Conservation (phyloP, 2,797 vertebrate genomes). For the Ciconia nigra region DNA sequence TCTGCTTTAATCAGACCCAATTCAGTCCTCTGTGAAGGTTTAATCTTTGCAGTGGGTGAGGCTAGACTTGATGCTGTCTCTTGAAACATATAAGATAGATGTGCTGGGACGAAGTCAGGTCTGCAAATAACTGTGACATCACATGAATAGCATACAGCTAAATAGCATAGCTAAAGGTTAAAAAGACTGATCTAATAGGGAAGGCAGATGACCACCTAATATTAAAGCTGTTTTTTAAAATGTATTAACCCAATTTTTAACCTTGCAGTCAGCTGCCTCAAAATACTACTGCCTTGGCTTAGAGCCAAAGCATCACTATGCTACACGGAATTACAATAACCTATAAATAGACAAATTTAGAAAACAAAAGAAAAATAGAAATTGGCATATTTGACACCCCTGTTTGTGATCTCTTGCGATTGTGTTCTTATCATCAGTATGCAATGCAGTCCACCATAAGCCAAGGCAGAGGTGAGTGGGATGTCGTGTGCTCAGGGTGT, state of each 20-base stretch:
- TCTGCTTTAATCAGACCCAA: background rate
- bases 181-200: background rate
- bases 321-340: background rate
- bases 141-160: background rate
- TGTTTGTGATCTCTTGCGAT: background rate
- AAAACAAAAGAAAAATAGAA: background rate
- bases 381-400: background rate
- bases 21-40: background rate
- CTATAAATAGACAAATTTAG: background rate
- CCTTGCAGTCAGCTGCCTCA: background rate
- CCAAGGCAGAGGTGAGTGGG: background rate
- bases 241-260: slow-evolving; percentile 16
- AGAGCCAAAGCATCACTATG: background rate
- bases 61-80: background rate
- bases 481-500: fast-evolving
- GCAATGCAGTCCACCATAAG: background rate
- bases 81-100: background rate
- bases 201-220: slow-evolving; percentile 13
- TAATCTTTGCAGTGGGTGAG: background rate
- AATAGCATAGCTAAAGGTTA: background rate
- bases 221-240: slow-evolving; percentile 17
- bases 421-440: background rate
- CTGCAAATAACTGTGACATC: background rate
- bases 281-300: background rate
- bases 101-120: background rate